Evolutionary conservation across 2,113 vertebrate species (phyloP).

Genomic region (Triplophysa siluroides): DNA sequence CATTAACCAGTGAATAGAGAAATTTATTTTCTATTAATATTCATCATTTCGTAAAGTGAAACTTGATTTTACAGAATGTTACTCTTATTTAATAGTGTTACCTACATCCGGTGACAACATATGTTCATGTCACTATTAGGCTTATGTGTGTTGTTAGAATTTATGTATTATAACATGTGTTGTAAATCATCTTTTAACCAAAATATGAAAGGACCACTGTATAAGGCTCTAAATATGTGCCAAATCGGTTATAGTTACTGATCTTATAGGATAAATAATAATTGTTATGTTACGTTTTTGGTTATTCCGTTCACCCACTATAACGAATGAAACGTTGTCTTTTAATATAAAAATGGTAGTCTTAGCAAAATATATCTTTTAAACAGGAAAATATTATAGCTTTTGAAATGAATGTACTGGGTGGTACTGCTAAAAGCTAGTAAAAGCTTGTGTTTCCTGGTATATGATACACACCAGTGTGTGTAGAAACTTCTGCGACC

Average conservation of each 20-base stretch:
- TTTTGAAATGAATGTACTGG: conserved; percentile 21
- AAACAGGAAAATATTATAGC: conserved; percentile 6
- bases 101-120: conserved; percentile 38
- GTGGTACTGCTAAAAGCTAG: conserved; percentile 36
- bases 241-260: conserved; percentile 35
- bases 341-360: conserved; percentile 18
- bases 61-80: conserved; percentile 45
- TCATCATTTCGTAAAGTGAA: conserved; percentile 44
- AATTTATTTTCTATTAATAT: conserved; percentile 56
- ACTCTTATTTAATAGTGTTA: conserved; percentile 46
- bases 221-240: conserved; percentile 30
- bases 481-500: conserved; percentile 25
- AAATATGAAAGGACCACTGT: conserved; percentile 29
- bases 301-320: conserved; percentile 1
- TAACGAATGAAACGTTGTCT: conserved; percentile 5
- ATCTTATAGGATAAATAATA: background rate
- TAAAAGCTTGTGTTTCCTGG: conserved; percentile 39
- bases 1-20: conserved; percentile 44
- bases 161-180: conserved; percentile 26
- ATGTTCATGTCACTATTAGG: conserved; percentile 32
- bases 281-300: conserved; percentile 32
- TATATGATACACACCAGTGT: conserved; percentile 39
- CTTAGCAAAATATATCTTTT: background rate
- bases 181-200: conserved; percentile 40
- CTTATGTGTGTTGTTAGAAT: conserved; percentile 14